phyloP scores from a whole-genome alignment of 2,113 vertebrate genomes.

The Anguilla japonica region DNA sequence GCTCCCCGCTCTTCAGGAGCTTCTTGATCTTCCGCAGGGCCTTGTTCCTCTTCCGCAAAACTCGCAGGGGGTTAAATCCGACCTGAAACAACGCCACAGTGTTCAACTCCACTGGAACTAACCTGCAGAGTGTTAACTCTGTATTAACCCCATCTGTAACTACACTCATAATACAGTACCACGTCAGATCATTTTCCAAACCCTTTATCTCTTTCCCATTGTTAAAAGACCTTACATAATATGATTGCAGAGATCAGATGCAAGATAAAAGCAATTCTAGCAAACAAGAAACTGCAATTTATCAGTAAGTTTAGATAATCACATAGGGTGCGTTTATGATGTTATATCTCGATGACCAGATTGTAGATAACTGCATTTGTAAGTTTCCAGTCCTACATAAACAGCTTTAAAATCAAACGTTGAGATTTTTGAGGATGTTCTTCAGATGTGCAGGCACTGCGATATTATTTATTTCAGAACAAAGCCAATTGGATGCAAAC shows the following conservation, averaged over 20 bases:
- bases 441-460: not conserved
- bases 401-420: not conserved
- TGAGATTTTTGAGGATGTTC: not conserved
- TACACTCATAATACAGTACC: too few species aligned
- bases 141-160: not conserved
- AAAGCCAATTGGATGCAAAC: not conserved
- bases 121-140: not conserved
- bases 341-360: not conserved
- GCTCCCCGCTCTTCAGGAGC: constrained; percentile 78
- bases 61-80: constrained; percentile 83
- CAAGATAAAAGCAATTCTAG: too few species aligned
- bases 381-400: not conserved
- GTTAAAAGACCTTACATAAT: not conserved
- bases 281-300: too few species aligned
- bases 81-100: constrained; percentile 68
- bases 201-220: not conserved
- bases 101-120: not conserved
- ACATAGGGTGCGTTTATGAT: not conserved
- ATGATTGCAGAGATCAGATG: too few species aligned
- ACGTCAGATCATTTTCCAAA: too few species aligned
- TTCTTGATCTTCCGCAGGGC: constrained; percentile 84
- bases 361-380: not conserved
- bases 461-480: too few species aligned
- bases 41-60: constrained; percentile 92
- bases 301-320: too few species aligned